Base-by-base conservation (phyloP, 2,888 invertebrate genomes). In the Ceraclea dissimilis region DNA sequence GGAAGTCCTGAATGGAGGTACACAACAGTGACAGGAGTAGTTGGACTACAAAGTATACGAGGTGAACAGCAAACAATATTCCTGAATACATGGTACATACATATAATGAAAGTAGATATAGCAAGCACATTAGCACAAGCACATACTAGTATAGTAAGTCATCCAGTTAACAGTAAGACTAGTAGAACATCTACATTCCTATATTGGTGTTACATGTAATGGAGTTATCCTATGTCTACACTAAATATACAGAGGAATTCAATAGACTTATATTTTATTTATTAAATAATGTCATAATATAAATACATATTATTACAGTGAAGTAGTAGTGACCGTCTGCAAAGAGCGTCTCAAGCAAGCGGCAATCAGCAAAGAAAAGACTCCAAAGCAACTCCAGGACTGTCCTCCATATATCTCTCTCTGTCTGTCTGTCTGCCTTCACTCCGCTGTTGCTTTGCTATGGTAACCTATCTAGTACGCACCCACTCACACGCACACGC, bases 151-250 rank as follows among this genome's bases (percentile, higher is more conserved):
- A 39, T 16, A 16, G 11, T 39, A n/a, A 4, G 13, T 8, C 39
- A 26, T 39, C 5, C 57, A 54, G 70, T 70, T 75, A 74, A 72
- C 75, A 71, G 71, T 73, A 70, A 72, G 39, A 39, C 39, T n/a
- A 39, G 39, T 39, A n/a, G 8, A 39, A 39, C 16, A 39, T 16
- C 77, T 75, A 76, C 76, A 76, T 77, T 74, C 69, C 76, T 16
- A 39, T 78, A 76, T 75, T 76, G 78, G 78, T 78, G 78, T 78
- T 62, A 71, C 71, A 72, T 60, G 70, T 74, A 74, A 75, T 74
- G 74, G 76, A 72, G 73, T 75, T 72, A 67, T 59, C 48, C 78
- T 78, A 77, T 77, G 69, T 71, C 77, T 78, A 78, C 16, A 68
- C 75, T 77, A 78, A 75, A 75, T 77, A 75, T 72, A 76, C 71